phyloP scores from a whole-genome alignment of 2,113 vertebrate genomes.

The Pao palembangensis region DNA sequence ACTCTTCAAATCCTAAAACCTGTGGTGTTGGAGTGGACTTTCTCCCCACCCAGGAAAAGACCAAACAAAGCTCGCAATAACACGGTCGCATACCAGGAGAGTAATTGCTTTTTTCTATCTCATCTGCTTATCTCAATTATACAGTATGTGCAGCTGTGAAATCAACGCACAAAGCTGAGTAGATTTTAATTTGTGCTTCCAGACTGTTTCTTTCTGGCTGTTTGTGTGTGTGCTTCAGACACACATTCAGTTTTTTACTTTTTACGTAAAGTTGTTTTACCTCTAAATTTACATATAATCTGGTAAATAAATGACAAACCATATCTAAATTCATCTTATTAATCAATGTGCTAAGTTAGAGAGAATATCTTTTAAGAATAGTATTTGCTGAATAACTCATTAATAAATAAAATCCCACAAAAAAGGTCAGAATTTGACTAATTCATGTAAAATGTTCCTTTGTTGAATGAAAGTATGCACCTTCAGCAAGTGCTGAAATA shows the following conservation, averaged over 20 bases:
- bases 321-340: no score
- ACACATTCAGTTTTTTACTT: background rate
- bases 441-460: no score
- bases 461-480: no score
- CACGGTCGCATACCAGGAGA: conserved; percentile 45
- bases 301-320: no score
- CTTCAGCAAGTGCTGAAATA: no score
- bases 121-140: conserved; percentile 23
- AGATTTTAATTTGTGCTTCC: conserved; percentile 5
- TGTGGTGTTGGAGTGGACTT: conserved; percentile 26
- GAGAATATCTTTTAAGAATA: no score
- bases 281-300: background rate
- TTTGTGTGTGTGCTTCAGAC: background rate
- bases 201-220: background rate
- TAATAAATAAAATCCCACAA: no score
- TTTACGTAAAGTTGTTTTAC: background rate
- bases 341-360: no score
- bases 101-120: conserved; percentile 41
- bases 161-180: conserved; percentile 1
- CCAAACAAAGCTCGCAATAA: conserved; percentile 50
- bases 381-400: no score
- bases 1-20: conserved; percentile 23
- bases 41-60: conserved; percentile 20
- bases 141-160: conserved; percentile 41
- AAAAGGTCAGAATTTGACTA: no score